Evolutionary conservation across 2,888 invertebrate genomes (phyloP), one percentile per base, ranked within the genome.

Genomic region (Synergus itoensis): DNA sequence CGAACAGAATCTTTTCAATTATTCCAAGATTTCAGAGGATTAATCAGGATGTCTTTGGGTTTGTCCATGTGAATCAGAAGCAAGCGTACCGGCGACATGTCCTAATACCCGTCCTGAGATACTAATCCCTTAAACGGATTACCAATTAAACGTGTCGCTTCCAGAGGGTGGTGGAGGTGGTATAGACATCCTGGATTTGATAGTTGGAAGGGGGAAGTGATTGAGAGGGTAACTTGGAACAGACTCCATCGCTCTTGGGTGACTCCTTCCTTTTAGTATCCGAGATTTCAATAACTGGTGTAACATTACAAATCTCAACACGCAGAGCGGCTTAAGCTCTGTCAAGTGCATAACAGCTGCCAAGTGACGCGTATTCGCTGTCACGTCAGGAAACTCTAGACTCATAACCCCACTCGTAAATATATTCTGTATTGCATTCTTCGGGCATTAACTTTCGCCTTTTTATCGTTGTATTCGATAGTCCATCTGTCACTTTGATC

Each of bases 61-160:
- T 60, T 36, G 64, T 40, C n/a, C n/a, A 48, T 73, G 9, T 8
- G 53, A 73, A 73, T 36, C 69, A 69, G 48, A 2, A 69, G 14
- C 45, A 73, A 36, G 73, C 79, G 53, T 79, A 87, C 87, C 85
- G 85, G 87, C 86, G 88, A 90, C 90, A 89, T 87, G 89, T 90
- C 87, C 89, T 91, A 89, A 90, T 88, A 87, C 90, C 89, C 87
- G 87, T 89, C 90, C 87, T 88, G 89, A 89, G 88, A 89, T 89
- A 88, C 90, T 91, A 91, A 92, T 91, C 91, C 90, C 90, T 92
- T 91, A 90, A 92, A 91, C 91, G 91, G 91, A 91, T 92, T 91
- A 91, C 89, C 91, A 92, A 92, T 91, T 91, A 91, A 91, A 91
- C 89, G 88, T 87, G 90, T 90, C 89, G 89, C 85, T 79, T 73